These are phyloP conservation scores for Rhyacophila brunnea DNA, from an alignment of 1,140 invertebrate genomes.

Conservation along the genomic window DNA sequence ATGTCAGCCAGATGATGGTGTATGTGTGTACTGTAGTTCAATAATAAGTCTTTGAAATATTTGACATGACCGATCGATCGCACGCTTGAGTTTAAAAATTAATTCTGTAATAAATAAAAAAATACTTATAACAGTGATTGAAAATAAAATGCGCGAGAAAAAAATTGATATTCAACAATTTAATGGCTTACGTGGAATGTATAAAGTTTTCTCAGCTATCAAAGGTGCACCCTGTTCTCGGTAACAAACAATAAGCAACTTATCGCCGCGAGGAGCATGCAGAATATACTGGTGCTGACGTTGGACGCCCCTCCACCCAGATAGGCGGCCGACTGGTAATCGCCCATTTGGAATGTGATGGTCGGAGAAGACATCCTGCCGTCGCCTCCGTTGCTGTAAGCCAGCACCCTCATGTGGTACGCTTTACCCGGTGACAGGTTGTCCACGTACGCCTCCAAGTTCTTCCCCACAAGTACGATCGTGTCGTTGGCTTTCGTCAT, in stretches of 20 bases:
- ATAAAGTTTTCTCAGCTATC: not conserved
- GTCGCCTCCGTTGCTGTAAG: constrained; percentile 91
- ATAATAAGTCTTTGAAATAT: too few relatives aligned
- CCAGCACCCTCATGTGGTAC: constrained; percentile 87
- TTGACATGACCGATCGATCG: too few relatives aligned
- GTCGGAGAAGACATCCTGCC: constrained; percentile 94
- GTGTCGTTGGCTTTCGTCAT: constrained; percentile 90
- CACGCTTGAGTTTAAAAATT: not conserved
- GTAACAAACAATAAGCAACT: constrained; percentile 7
- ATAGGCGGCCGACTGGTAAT: constrained; percentile 48
- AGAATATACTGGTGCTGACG: not conserved
- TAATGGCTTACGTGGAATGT: not conserved
- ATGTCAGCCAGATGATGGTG: too few relatives aligned
- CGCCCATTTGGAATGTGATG: constrained; percentile 83
- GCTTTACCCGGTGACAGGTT: constrained; percentile 81
- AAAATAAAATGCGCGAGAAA: not conserved
- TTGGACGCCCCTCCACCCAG: constrained; percentile 38
- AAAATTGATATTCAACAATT: constrained; percentile 2
- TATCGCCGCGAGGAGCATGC: not conserved
- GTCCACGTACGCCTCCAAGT: constrained; percentile 74
- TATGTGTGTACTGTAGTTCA: too few relatives aligned
- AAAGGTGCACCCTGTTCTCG: not conserved
- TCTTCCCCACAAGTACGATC: constrained; percentile 69
- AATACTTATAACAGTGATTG: not conserved
- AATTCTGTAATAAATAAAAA: not conserved